Percentiles rank a stretch among this genome's conserved stretches.
Conservation (phyloP, 2,888 invertebrate genomes). For the Diaperis boleti region DNA sequence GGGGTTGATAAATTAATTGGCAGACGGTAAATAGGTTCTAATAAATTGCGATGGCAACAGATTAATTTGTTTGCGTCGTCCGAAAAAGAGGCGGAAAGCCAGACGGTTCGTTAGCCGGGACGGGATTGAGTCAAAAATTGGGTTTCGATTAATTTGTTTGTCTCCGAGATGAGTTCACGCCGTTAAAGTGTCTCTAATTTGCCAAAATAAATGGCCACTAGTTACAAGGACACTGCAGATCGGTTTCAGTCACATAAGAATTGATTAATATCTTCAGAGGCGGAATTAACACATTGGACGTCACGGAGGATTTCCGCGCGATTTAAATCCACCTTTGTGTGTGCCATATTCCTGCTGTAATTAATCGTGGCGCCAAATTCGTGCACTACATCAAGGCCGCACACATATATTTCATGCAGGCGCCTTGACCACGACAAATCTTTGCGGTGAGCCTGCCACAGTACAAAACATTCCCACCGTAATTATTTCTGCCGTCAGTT, state of each 20-base stretch:
- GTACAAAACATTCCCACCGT: background rate
- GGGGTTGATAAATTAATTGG: conserved; percentile 50
- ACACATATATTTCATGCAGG: background rate
- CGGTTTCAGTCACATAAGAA: too few relatives aligned
- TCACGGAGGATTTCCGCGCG: too few relatives aligned
- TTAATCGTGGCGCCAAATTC: background rate
- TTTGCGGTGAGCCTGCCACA: background rate
- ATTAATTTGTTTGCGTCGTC: conserved; percentile 49
- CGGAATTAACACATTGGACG: too few relatives aligned
- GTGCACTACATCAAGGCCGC: too few relatives aligned
- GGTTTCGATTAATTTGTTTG: conserved; percentile 35
- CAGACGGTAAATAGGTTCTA: conserved; percentile 52
- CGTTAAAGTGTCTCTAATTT: conserved; percentile 12
- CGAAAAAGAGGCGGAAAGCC: conserved; percentile 40
- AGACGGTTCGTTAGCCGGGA: conserved; percentile 40
- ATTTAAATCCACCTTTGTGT: too few relatives aligned
- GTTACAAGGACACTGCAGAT: too few relatives aligned
- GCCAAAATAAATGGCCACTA: too few relatives aligned
- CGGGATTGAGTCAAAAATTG: conserved; percentile 37
- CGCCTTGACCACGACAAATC: background rate
- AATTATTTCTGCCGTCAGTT: background rate
- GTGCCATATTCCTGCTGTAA: background rate
- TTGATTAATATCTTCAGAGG: too few relatives aligned
- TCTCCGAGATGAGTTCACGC: conserved; percentile 25
- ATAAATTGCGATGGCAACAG: conserved; percentile 51